Base-by-base conservation (phyloP, 2,888 invertebrate genomes). In the Apantesis nais region DNA sequence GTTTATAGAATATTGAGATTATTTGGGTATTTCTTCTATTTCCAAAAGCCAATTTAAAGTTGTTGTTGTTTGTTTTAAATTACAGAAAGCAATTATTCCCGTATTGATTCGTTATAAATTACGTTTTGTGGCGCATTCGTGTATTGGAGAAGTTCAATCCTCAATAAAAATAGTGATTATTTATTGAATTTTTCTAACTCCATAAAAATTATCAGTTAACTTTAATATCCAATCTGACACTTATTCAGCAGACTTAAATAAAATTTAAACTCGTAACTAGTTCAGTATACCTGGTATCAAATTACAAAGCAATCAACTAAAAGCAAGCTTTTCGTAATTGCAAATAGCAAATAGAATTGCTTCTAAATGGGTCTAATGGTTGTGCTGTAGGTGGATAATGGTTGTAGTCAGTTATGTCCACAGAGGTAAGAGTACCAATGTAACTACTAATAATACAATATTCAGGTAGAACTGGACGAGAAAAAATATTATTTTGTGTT, bases 251-350 rank as follows among this genome's bases (percentile, higher is more conserved):
- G 12, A 63, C 44, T 48, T n/a, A 39, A 39, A 68, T 60, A 64
- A n/a, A 68, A 63, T 64, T 69, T 31, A 44, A 69, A 67, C 48
- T 44, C n/a, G 37, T 37, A 48, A 29, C 44, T 12, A 60, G 67
- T 67, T 67, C 31, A 67, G n/a, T 67, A 48, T 60, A 60, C 61
- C 25, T 39, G 1, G 60, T 60, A 60, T 48, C 60, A 69, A 69
- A 68, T 64, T 69, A 60, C 64, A 64, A 60, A 64, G 60, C 69
- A 69, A 69, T 69, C 58, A 69, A 41, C 69, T 69, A 64, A 64
- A 64, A 69, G 64, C 44, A 37, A 63, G 31, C 44, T 31, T 41
- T 44, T 19, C 16, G 41, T 63, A 44, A 63, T 44, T 44, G 62
- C 25, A 29, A 48, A 63, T 55, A n/a, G 22, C n/a, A 62, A 55